phyloP scores from a whole-genome alignment of 2,888 invertebrate species.

The Drosophila atripex region DNA sequence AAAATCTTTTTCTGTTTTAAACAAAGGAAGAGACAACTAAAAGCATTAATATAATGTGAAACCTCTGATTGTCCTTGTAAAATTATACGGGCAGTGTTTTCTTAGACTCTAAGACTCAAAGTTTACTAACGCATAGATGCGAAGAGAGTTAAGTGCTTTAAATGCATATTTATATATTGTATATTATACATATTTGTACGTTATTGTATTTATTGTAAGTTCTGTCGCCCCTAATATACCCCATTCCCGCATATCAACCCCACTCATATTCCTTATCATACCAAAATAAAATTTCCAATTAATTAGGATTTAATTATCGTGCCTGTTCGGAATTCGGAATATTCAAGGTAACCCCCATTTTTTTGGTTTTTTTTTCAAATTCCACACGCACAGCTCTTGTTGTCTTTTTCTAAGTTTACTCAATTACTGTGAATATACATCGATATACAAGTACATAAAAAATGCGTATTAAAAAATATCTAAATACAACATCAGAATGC shows the following conservation, averaged over 20 bases:
- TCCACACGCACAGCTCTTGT: conserved; percentile 54
- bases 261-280: conserved; percentile 24
- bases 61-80: conserved; percentile 3
- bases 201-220: conserved; percentile 77
- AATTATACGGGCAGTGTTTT: conserved; percentile 30
- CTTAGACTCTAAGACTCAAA: conserved; percentile 70
- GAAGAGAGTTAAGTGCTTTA: conserved; percentile 65
- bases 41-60: background rate
- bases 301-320: conserved; percentile 13
- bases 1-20: background rate
- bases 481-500: conserved; percentile 26
- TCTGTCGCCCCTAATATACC: conserved; percentile 15
- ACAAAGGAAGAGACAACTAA: background rate
- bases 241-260: background rate
- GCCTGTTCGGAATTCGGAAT: conserved; percentile 3
- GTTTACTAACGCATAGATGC: conserved; percentile 63
- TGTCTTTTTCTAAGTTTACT: conserved; percentile 55
- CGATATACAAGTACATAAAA: conserved; percentile 27
- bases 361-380: conserved; percentile 38
- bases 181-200: conserved; percentile 73
- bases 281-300: conserved; percentile 16
- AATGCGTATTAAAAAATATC: conserved; percentile 53
- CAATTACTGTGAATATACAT: conserved; percentile 67
- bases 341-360: background rate
- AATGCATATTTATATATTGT: conserved; percentile 72